phyloP scores from a whole-genome alignment of 2,888 invertebrate species.

The Limnephilus auricula region DNA sequence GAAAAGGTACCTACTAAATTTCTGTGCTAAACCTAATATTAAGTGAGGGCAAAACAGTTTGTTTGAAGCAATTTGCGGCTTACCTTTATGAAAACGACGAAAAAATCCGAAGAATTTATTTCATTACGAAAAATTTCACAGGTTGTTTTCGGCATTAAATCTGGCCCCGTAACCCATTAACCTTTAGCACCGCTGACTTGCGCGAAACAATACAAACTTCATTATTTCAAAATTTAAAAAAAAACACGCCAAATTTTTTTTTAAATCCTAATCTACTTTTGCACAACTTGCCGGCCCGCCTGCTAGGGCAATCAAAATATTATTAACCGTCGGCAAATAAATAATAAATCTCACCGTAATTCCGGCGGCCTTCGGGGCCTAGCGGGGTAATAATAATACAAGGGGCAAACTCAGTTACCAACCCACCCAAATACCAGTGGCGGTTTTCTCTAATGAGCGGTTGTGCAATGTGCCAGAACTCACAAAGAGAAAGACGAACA shows the following conservation, averaged over 20 bases:
- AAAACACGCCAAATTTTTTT: neutral
- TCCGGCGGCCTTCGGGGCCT: slow-evolving; percentile 36
- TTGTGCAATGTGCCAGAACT: too few species aligned
- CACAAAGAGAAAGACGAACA: too few species aligned
- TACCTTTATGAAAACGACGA: neutral
- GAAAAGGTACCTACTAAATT: neutral
- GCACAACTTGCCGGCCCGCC: neutral
- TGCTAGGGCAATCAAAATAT: slow-evolving; percentile 42
- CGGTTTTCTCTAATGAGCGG: too few species aligned
- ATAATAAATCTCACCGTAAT: slow-evolving; percentile 50
- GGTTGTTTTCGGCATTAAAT: neutral
- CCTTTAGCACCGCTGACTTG: neutral
- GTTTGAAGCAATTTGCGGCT: neutral
- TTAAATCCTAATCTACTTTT: neutral
- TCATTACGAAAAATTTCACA: neutral
- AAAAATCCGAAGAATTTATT: neutral
- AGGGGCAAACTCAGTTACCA: neutral
- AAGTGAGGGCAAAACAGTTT: neutral
- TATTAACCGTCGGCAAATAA: slow-evolving; percentile 51
- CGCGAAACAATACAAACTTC: neutral
- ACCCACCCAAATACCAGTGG: neutral
- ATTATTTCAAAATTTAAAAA: neutral
- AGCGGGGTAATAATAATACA: slow-evolving; percentile 45
- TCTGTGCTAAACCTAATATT: neutral
- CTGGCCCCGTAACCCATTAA: neutral